Percentiles rank a stretch among this genome's conserved stretches.
phyloP scores from a whole-genome alignment of 2,888 invertebrate genomes.

The Cataglyphis albicans region DNA sequence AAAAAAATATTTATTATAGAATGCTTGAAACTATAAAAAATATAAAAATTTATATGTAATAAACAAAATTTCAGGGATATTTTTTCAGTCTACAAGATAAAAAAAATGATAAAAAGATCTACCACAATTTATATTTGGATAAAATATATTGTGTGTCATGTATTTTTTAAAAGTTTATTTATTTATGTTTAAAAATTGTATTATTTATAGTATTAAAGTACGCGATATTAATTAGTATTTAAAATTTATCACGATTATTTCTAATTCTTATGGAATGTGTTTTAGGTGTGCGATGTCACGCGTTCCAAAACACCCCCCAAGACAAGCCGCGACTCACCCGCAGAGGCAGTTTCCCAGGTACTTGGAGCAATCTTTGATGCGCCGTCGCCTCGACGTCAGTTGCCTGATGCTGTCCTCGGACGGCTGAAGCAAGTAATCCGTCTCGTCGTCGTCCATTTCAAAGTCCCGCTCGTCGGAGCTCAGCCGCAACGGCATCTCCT shows the following conservation, averaged over 20 bases:
- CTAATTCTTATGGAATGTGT: not conserved
- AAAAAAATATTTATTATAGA: not conserved
- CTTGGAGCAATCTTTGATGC: slow-evolving; percentile 80
- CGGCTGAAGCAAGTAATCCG: slow-evolving; percentile 84
- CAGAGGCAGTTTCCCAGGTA: slow-evolving; percentile 80
- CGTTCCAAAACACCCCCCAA: not conserved
- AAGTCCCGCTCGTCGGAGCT: slow-evolving; percentile 85
- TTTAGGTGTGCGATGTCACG: not conserved
- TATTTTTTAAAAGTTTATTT: too few relatives aligned
- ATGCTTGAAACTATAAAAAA: not conserved
- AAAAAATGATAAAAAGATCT: not conserved
- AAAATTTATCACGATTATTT: not conserved
- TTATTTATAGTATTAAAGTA: too few relatives aligned
- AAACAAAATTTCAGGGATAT: not conserved
- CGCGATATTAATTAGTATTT: too few relatives aligned
- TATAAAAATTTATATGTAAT: not conserved
- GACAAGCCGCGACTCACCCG: slow-evolving; percentile 78
- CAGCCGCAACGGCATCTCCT: slow-evolving; percentile 84
- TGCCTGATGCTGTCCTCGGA: slow-evolving; percentile 82
- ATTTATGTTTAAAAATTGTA: too few relatives aligned
- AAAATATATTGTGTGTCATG: too few relatives aligned
- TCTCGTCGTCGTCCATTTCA: slow-evolving; percentile 85
- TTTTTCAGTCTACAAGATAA: not conserved
- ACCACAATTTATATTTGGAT: not conserved
- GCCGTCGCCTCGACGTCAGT: slow-evolving; percentile 77